A percentile compares a stretch with the other conserved stretches of the same genome.
phyloP scores from a whole-genome alignment of 2,888 invertebrate genomes.

The Blastobasis adustella region DNA sequence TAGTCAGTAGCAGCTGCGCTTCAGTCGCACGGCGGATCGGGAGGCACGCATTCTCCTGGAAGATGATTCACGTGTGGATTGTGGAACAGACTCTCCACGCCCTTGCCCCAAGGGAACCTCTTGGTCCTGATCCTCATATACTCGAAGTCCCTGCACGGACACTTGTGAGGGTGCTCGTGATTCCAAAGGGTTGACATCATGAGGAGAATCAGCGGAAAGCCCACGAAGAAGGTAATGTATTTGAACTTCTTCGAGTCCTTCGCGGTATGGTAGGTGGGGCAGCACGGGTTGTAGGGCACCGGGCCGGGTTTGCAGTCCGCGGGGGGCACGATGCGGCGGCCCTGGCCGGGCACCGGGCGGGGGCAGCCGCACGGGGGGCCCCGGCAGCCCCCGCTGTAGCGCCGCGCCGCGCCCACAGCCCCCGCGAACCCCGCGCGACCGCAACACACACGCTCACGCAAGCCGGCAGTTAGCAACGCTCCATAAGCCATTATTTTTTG shows the following conservation, averaged over 20 bases:
- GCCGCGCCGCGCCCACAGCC: not conserved
- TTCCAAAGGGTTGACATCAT: conserved; percentile 33
- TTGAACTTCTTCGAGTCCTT: conserved; percentile 43
- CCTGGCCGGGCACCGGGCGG: conserved; percentile 26
- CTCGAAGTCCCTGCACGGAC: conserved; percentile 76
- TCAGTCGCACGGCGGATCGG: conserved; percentile 46
- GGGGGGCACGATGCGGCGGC: conserved; percentile 35
- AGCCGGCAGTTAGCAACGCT: no score
- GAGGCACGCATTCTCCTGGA: conserved; percentile 51
- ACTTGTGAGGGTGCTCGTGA: conserved; percentile 26
- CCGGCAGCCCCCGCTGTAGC: conserved; percentile 29
- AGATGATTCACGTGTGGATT: conserved; percentile 80
- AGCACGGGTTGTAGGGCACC: conserved; percentile 36
- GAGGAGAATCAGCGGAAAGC: conserved; percentile 43
- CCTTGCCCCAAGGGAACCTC: conserved; percentile 94
- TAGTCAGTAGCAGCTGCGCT: not conserved
- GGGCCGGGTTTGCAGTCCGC: conserved; percentile 32
- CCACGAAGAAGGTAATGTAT: conserved; percentile 37
- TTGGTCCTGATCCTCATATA: conserved; percentile 85
- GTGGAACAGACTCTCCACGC: conserved; percentile 87
- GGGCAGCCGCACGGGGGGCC: conserved; percentile 33
- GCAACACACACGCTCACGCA: no score
- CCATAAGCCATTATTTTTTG: no score
- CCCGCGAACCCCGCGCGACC: no score
- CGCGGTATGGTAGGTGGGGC: conserved; percentile 42